phyloP scores from a whole-genome alignment of 2,888 invertebrate species.

The Leistus spinibarbis region DNA sequence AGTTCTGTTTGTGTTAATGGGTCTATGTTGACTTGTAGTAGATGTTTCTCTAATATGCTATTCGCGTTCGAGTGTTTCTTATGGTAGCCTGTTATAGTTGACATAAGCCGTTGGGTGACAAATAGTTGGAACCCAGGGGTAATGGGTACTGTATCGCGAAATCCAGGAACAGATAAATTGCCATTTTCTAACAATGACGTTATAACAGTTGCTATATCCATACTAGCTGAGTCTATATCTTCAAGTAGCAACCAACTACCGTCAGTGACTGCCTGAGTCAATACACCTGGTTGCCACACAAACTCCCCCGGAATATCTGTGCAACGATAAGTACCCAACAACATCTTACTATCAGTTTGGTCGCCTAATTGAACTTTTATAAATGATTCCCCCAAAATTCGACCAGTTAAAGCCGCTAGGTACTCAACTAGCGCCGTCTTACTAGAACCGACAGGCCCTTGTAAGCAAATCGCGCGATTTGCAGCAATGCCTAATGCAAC shows the following conservation, averaged over 20 bases:
- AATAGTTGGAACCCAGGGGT: conserved; percentile 91
- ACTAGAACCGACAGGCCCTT: conserved; percentile 93
- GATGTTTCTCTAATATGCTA: conserved; percentile 78
- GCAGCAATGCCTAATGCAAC: conserved; percentile 82
- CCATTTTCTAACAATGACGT: conserved; percentile 84
- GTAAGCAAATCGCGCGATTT: conserved; percentile 73
- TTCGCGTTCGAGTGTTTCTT: conserved; percentile 67
- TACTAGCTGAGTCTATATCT: conserved; percentile 92
- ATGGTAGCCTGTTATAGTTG: conserved; percentile 66
- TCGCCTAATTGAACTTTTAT: conserved; percentile 94
- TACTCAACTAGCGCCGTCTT: conserved; percentile 91
- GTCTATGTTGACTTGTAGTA: conserved; percentile 81
- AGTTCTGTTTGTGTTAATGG: conserved; percentile 79
- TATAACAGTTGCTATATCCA: conserved; percentile 89
- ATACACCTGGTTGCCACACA: conserved; percentile 93
- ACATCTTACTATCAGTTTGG: conserved; percentile 94
- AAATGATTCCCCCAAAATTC: conserved; percentile 61
- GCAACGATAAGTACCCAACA: conserved; percentile 91
- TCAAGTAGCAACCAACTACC: conserved; percentile 94
- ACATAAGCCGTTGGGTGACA: conserved; percentile 81
- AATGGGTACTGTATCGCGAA: conserved; percentile 79
- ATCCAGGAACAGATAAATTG: conserved; percentile 84
- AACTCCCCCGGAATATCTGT: conserved; percentile 98
- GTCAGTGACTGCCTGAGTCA: conserved; percentile 83
- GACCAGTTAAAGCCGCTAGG: conserved; percentile 80